phyloP scores from a whole-genome alignment of 2,888 invertebrate species.

The Schizotus pectinicornis region DNA sequence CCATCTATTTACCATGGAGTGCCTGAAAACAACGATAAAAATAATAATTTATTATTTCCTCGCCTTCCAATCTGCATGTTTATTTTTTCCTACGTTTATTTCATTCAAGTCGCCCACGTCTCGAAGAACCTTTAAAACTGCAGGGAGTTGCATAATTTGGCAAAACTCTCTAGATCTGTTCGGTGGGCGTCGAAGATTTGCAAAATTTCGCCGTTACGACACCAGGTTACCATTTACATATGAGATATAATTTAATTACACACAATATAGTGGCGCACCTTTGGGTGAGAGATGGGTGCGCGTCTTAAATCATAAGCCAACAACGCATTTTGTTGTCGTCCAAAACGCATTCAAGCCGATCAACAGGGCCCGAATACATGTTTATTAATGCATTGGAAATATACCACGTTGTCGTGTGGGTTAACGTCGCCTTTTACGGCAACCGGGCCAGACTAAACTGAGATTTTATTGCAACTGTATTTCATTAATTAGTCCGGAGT shows the following conservation, averaged over 20 bases:
- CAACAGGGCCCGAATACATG: constrained; percentile 15
- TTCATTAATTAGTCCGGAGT: constrained; percentile 14
- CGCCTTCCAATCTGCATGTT: neutral
- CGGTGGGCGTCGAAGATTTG: constrained; percentile 3
- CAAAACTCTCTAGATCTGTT: constrained; percentile 3
- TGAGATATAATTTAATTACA: constrained; percentile 26
- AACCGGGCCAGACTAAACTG: constrained; percentile 23
- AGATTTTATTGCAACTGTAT: constrained; percentile 14
- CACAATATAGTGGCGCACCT: constrained; percentile 23
- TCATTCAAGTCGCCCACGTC: neutral
- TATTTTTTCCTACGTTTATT: constrained; percentile 3
- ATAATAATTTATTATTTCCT: constrained; percentile 14
- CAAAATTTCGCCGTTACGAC: constrained; percentile 15
- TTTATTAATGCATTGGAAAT: constrained; percentile 19
- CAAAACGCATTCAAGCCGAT: constrained; percentile 13
- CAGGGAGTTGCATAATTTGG: neutral
- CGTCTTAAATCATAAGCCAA: constrained; percentile 16
- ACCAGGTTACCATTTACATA: constrained; percentile 18
- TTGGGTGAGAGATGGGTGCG: constrained; percentile 4
- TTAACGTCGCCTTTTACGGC: constrained; percentile 17
- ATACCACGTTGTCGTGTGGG: constrained; percentile 20
- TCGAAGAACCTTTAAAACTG: neutral
- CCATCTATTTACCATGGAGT: constrained; percentile 11
- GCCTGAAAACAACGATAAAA: constrained; percentile 24
- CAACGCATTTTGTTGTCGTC: constrained; percentile 7